These are phyloP conservation scores for Phortica okadai DNA, from an alignment of 2,888 invertebrate genomes.

Conservation along the genomic window DNA sequence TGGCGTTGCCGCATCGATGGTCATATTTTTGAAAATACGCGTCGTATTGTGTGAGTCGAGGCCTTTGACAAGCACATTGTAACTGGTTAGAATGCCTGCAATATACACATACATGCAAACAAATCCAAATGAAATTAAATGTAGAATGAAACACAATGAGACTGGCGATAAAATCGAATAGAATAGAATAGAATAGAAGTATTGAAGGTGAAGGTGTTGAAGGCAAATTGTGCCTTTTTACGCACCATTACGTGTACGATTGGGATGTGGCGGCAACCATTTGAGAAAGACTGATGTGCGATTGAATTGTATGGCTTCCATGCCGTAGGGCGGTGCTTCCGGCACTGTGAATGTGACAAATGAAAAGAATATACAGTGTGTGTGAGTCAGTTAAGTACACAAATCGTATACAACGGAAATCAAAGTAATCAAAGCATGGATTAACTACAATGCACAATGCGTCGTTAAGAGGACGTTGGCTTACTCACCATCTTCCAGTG, in stretches of 20 bases:
- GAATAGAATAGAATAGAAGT: not conserved
- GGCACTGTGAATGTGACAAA: conserved; percentile 81
- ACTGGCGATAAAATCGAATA: not conserved
- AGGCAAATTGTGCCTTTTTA: conserved; percentile 42
- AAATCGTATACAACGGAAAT: not conserved
- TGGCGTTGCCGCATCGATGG: conserved; percentile 83
- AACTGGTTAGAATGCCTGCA: conserved; percentile 83
- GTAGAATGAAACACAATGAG: conserved; percentile 24
- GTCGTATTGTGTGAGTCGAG: conserved; percentile 79
- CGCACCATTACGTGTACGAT: conserved; percentile 85
- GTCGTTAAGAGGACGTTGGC: not conserved
- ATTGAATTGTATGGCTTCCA: conserved; percentile 89
- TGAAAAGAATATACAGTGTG: conserved; percentile 14
- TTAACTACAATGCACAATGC: conserved; percentile 21
- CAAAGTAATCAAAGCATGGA: conserved; percentile 12
- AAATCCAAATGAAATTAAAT: conserved; percentile 59
- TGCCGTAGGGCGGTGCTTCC: conserved; percentile 87
- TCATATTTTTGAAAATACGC: conserved; percentile 83
- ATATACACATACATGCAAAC: conserved; percentile 23
- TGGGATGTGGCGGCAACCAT: conserved; percentile 88
- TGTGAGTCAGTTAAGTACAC: conserved; percentile 4
- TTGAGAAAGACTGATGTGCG: conserved; percentile 87
- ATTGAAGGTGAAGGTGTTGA: not conserved
- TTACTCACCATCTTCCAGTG: conserved; percentile 89
- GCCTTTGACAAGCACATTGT: conserved; percentile 84